These are phyloP conservation scores for Myiagra hebetior DNA, from an alignment of 2,113 vertebrate species.

Conservation along the genomic window DNA sequence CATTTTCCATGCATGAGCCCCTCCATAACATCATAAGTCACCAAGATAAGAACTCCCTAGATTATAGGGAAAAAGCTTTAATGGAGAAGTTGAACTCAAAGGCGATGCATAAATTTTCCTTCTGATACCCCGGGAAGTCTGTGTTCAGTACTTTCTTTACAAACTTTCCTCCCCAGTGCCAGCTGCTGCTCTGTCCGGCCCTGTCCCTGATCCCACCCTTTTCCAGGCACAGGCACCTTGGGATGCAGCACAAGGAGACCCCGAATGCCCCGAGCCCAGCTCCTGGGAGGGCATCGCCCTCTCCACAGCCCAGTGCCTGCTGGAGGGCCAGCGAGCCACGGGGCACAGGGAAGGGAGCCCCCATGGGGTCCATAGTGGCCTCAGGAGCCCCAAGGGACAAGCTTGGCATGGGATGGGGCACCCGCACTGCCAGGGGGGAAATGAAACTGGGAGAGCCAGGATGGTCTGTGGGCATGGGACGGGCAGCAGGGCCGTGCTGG, in stretches of 20 bases:
- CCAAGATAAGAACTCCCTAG: slow-evolving; percentile 96
- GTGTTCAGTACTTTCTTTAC: slow-evolving; percentile 86
- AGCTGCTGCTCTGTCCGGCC: neutral
- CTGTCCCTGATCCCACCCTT: neutral
- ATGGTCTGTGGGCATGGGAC: fast-evolving
- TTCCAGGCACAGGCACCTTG: fast-evolving
- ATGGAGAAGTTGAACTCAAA: slow-evolving; percentile 99
- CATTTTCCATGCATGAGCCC: slow-evolving; percentile 96
- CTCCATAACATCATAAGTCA: slow-evolving; percentile 98
- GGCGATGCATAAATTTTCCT: slow-evolving; percentile 96
- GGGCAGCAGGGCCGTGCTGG: fast-evolving
- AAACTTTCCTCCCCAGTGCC: slow-evolving; percentile 79
- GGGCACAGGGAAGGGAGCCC: neutral
- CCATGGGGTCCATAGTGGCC: fast-evolving
- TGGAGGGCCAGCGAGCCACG: fast-evolving
- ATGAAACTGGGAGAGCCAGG: fast-evolving
- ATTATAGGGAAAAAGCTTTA: slow-evolving; percentile 96
- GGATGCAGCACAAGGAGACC: fast-evolving
- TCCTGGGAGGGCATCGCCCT: neutral
- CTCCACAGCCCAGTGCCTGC: fast-evolving
- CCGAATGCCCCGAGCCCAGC: fast-evolving
- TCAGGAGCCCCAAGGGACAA: fast-evolving
- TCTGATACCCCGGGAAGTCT: slow-evolving; percentile 88
- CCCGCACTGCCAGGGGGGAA: fast-evolving
- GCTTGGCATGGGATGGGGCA: fast-evolving